These are phyloP conservation scores for Dasysyrphus tricinctus DNA, from an alignment of 2,888 invertebrate genomes.

Conservation along the genomic window DNA sequence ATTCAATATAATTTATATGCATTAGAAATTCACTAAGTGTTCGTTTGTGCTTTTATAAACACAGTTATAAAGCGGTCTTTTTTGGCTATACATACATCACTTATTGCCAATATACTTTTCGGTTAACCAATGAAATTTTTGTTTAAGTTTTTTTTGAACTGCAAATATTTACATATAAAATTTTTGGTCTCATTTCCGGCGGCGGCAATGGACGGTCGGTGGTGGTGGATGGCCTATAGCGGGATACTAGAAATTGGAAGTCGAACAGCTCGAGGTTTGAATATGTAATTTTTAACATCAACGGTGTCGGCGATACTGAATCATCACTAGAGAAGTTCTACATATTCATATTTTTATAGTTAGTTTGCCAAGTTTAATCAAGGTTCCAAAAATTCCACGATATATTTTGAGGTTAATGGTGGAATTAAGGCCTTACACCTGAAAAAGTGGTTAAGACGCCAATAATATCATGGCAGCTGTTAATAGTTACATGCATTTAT, in stretches of 20 bases:
- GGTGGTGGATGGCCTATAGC: background rate
- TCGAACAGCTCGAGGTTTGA: background rate
- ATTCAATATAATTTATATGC: constrained; percentile 29
- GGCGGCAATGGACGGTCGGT: background rate
- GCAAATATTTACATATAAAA: constrained; percentile 5
- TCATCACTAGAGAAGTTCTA: background rate
- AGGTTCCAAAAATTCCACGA: background rate
- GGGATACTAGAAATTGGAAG: background rate
- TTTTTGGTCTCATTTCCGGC: constrained; percentile 25
- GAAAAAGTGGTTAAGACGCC: too few species aligned
- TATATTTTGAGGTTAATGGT: background rate
- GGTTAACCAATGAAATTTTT: constrained; percentile 3
- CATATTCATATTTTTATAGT: background rate
- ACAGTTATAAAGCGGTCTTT: constrained; percentile 51
- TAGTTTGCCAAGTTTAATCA: background rate
- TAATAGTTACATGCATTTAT: too few species aligned
- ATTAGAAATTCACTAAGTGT: constrained; percentile 54
- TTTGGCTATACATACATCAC: background rate
- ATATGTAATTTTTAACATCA: background rate
- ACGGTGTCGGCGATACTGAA: background rate
- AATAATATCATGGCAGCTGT: too few species aligned
- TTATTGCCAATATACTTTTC: background rate
- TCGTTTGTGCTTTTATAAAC: constrained; percentile 24
- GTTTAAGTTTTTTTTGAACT: background rate
- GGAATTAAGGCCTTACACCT: too few species aligned